Conservation (phyloP, 2,888 invertebrate species). For the Sarcophaga caerulescens region DNA sequence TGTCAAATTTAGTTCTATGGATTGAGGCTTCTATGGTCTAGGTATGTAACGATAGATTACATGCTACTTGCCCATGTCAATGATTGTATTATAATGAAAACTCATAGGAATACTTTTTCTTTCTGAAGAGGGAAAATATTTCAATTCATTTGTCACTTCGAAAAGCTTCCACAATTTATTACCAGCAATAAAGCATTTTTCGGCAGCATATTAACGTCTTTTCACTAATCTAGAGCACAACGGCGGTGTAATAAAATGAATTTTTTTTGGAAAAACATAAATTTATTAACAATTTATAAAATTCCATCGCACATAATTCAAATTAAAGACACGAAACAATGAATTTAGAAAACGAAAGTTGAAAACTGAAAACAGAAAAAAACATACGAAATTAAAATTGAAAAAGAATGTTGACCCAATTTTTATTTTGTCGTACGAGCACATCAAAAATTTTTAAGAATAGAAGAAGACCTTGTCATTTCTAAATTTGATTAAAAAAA, state of each 20-base stretch:
- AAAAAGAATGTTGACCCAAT: slow-evolving; percentile 54
- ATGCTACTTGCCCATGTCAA: background rate
- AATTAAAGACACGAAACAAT: slow-evolving; percentile 34
- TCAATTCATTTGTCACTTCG: background rate
- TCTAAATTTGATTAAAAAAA: too few species aligned
- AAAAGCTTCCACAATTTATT: slow-evolving; percentile 15
- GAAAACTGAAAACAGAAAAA: background rate
- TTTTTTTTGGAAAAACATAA: slow-evolving; percentile 16
- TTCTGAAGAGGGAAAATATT: background rate
- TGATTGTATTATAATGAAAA: background rate
- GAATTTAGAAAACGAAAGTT: background rate
- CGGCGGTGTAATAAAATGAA: background rate
- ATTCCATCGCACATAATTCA: slow-evolving; percentile 60
- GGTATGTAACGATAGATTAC: too few species aligned
- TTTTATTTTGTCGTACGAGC: slow-evolving; percentile 25
- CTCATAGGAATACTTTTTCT: background rate
- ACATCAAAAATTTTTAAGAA: background rate
- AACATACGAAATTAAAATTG: slow-evolving; percentile 6
- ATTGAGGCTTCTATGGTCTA: too few species aligned
- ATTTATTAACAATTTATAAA: slow-evolving; percentile 58
- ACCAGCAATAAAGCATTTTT: slow-evolving; percentile 29
- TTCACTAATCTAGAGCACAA: background rate
- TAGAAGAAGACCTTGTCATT: too few species aligned
- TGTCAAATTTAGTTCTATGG: too few species aligned
- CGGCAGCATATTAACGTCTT: slow-evolving; percentile 11